These are phyloP conservation scores for Prunella strophiata DNA, from an alignment of 2,797 vertebrate species.

Conservation along the genomic window DNA sequence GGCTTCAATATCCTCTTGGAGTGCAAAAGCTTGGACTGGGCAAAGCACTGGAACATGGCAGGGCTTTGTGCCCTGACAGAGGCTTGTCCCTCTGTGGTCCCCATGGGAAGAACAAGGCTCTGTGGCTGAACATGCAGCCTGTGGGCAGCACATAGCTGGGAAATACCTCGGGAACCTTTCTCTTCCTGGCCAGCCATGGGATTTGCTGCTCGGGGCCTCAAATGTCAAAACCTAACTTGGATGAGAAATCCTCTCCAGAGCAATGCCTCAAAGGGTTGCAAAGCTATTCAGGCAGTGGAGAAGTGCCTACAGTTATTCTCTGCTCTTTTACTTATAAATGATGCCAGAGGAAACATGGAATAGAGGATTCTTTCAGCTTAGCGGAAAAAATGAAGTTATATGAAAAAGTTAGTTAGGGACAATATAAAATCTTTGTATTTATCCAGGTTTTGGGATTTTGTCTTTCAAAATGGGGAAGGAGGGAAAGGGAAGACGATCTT, in stretches of 20 bases:
- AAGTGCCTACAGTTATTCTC: neutral
- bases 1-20: neutral
- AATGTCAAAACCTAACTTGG: neutral
- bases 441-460: neutral
- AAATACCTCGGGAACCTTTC: neutral
- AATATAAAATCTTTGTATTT: neutral
- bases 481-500: neutral
- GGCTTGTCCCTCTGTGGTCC: neutral
- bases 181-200: neutral
- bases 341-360: neutral
- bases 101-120: neutral
- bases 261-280: neutral
- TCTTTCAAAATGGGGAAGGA: neutral
- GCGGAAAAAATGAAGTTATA: neutral
- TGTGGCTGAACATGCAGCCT: accelerated
- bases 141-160: accelerated
- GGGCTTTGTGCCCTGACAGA: accelerated
- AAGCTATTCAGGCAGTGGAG: neutral
- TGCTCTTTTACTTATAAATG: neutral
- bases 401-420: neutral
- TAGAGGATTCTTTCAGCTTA: neutral
- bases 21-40: neutral
- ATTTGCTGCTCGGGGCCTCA: neutral
- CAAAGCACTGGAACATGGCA: accelerated
- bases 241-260: neutral